Percentiles rank a stretch among this genome's conserved stretches.
phyloP scores from a whole-genome alignment of 2,888 invertebrate genomes.

The Miltochrista miniata region DNA sequence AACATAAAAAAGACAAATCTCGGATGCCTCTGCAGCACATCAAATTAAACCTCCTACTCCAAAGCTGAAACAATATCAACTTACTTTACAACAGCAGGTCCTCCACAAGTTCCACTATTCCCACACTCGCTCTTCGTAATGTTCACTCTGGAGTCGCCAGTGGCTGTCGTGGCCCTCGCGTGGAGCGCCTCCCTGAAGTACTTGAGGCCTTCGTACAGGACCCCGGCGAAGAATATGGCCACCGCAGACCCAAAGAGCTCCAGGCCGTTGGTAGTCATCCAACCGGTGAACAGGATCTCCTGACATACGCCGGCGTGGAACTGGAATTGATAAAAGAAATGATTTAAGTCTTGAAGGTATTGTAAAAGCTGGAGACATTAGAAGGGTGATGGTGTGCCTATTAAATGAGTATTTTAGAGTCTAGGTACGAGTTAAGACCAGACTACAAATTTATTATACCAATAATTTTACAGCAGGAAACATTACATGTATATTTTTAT shows the following conservation, averaged over 20 bases:
- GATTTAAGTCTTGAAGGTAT: background rate
- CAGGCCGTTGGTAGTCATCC: conserved; percentile 88
- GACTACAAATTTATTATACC: too few relatives aligned
- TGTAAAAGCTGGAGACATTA: too few relatives aligned
- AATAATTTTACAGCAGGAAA: too few relatives aligned
- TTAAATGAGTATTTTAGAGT: too few relatives aligned
- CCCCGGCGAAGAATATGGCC: conserved; percentile 93
- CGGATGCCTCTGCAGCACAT: too few relatives aligned
- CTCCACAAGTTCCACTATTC: conserved; percentile 58
- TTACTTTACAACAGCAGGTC: conserved; percentile 72
- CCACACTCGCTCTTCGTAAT: conserved; percentile 79
- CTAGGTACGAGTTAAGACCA: too few relatives aligned
- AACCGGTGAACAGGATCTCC: conserved; percentile 90
- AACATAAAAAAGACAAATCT: too few relatives aligned
- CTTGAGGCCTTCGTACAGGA: conserved; percentile 98
- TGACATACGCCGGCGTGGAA: conserved; percentile 92
- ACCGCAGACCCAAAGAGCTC: conserved; percentile 94
- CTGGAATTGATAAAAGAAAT: conserved; percentile 56
- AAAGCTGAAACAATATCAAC: conserved; percentile 15
- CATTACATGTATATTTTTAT: too few relatives aligned
- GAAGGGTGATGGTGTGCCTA: too few relatives aligned
- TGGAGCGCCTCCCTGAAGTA: conserved; percentile 86
- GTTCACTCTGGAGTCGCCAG: conserved; percentile 72
- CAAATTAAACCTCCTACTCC: too few relatives aligned
- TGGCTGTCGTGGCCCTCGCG: conserved; percentile 50